Percentiles rank a stretch among this genome's conserved stretches.
These are phyloP conservation scores for Halyomorpha halys DNA, from an alignment of 1,140 invertebrate genomes.

Conservation along the genomic window DNA sequence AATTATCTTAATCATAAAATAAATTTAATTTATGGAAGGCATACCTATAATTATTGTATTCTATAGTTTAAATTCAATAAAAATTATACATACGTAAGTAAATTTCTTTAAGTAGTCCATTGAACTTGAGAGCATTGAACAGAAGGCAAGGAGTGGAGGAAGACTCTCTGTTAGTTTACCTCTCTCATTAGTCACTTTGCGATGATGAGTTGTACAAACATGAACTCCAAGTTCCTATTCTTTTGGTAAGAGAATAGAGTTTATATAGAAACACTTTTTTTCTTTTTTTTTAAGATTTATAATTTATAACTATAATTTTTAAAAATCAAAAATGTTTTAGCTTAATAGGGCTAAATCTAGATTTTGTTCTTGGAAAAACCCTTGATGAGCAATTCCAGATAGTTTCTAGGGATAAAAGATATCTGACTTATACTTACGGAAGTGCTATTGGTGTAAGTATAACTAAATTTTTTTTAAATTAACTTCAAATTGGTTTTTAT, in stretches of 20 bases:
- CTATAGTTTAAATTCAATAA: too few relatives aligned
- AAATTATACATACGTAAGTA: too few relatives aligned
- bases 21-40: too few relatives aligned
- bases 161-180: neutral
- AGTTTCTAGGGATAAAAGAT: conserved; percentile 9
- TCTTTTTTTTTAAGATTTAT: neutral
- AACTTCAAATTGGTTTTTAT: neutral
- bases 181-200: neutral
- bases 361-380: neutral
- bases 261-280: neutral
- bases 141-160: neutral
- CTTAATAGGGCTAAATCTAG: neutral
- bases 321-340: neutral
- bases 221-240: neutral
- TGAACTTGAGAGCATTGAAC: too few relatives aligned
- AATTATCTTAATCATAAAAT: too few relatives aligned
- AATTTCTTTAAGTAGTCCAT: too few relatives aligned
- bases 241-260: neutral
- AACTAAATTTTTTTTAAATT: neutral
- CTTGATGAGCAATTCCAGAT: conserved; percentile 12
- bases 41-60: too few relatives aligned
- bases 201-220: conserved; percentile 2
- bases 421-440: conserved; percentile 10
- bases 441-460: conserved; percentile 23
- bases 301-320: neutral